Base-by-base conservation (phyloP, 2,888 invertebrate genomes). In the Elaeidobius kamerunicus region DNA sequence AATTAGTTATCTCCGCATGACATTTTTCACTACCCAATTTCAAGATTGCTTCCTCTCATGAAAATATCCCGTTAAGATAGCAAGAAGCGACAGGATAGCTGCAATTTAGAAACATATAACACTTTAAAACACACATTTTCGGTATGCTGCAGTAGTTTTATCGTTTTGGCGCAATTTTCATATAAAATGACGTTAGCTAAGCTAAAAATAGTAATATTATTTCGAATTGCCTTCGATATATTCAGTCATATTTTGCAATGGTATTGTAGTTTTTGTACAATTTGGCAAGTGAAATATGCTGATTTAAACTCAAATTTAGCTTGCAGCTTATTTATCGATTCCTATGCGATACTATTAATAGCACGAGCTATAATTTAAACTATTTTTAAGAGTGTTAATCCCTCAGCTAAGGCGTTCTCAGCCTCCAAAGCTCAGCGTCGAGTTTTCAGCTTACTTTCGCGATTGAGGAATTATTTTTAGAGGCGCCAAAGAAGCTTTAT, bases 101-200 rank as follows among this genome's bases (percentile, higher is more conserved):
- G 51, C 43, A 44, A 23, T 51, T 45, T 44, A 12, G 17, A 39
- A 45, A 30, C 28, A 51, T 45, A 51, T 45, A 51, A 51, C 51
- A 43, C 38, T 44, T 51, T 51, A 51, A 45, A 44, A 51, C 44
- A 45, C 51, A 44, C 51, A 51, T 44, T 51, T 44, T 51, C 38
- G 51, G 44, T 18, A 43, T 51, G 51, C 34, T 34, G 51, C 51
- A 44, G 44, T 51, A 51, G 43, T 44, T 51, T 51, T 51, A 51
- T 45, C 30, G 51, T 51, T 51, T 14, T 45, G 34, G 39, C 44
- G 44, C 51, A 45, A 45, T 51, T 51, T 45, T 45, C 51, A 39
- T 38, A 36, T 20, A 45, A 51, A 32, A 44, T 38, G 44, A 20
- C 38, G n/a, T n/a, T n/a, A n/a, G n/a, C 44, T 40, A 32, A 19